Conservation (phyloP, 2,113 vertebrate species). For the Neogobius melanostomus region DNA sequence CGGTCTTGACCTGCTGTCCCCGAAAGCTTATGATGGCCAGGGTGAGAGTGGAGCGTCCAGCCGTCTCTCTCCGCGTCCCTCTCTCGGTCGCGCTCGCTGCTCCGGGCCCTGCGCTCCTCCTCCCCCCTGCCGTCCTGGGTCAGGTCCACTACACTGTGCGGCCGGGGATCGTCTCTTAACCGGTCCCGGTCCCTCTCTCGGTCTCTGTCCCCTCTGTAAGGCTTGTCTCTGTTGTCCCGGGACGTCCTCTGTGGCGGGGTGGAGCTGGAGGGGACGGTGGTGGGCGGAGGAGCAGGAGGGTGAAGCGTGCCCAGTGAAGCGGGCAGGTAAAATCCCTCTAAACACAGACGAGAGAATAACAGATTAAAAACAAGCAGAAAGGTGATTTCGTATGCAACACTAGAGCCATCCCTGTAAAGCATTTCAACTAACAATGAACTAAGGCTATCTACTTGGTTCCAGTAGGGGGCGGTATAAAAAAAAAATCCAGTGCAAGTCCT, state of each 20-base stretch:
- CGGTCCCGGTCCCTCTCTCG: conserved; percentile 68
- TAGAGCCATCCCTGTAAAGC: no score
- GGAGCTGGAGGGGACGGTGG: conserved; percentile 74
- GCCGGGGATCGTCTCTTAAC: conserved; percentile 75
- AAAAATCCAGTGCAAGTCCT: no score
- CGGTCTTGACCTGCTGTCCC: conserved; percentile 47
- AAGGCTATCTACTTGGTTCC: no score
- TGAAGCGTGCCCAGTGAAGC: conserved; percentile 78
- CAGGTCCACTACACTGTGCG: conserved; percentile 79
- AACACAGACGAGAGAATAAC: conserved; percentile 27
- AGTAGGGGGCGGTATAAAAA: no score
- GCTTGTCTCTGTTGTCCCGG: conserved; percentile 82
- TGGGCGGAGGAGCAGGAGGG: conserved; percentile 75
- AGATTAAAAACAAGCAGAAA: neutral
- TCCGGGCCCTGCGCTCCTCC: conserved; percentile 54
- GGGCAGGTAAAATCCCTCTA: conserved; percentile 91
- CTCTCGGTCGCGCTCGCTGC: conserved; percentile 50
- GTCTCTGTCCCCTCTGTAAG: conserved; percentile 76
- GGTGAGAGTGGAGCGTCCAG: conserved; percentile 56
- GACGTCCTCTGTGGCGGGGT: conserved; percentile 77
- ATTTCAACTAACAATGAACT: no score
- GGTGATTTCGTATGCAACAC: no score
- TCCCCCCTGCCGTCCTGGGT: conserved; percentile 75
- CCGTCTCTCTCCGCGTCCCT: conserved; percentile 55
- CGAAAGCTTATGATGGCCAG: conserved; percentile 48